phyloP scores from a whole-genome alignment of 2,888 invertebrate genomes.

The Drosophila koepferae region DNA sequence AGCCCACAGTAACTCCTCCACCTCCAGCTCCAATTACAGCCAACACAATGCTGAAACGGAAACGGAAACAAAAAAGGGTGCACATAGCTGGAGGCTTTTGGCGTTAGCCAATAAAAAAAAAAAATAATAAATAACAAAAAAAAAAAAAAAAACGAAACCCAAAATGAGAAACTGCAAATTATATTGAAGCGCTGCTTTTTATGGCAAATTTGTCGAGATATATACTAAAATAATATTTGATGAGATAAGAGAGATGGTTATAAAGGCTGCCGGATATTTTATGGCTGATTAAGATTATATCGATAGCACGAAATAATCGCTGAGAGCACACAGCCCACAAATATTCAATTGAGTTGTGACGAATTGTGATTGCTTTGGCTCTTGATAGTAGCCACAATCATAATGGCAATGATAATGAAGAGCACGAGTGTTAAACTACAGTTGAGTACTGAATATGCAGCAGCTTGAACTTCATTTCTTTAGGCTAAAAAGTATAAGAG shows the following conservation, averaged over 20 bases:
- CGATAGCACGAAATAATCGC: not conserved
- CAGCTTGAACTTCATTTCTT: not conserved
- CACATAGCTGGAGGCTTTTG: slow-evolving; percentile 7
- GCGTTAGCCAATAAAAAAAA: slow-evolving; percentile 15
- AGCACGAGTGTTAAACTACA: not conserved
- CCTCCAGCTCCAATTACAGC: not conserved
- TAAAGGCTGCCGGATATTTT: slow-evolving; percentile 10
- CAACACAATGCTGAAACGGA: slow-evolving; percentile 4
- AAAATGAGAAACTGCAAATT: slow-evolving; percentile 46
- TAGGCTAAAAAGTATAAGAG: too few species aligned
- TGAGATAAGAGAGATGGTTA: slow-evolving; percentile 7
- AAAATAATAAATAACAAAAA: not conserved
- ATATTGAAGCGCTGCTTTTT: slow-evolving; percentile 37
- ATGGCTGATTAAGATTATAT: slow-evolving; percentile 13
- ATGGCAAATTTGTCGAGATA: slow-evolving; percentile 30
- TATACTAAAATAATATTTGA: slow-evolving; percentile 21
- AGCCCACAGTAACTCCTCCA: not conserved
- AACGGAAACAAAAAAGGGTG: slow-evolving; percentile 24
- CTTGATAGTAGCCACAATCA: not conserved
- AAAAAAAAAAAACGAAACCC: not conserved
- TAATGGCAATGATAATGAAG: not conserved
- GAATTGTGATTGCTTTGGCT: not conserved
- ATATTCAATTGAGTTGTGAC: not conserved
- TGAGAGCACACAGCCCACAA: not conserved
- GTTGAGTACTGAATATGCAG: not conserved